phyloP scores from a whole-genome alignment of 2,888 invertebrate genomes.

The Priocnemis perturbator region DNA sequence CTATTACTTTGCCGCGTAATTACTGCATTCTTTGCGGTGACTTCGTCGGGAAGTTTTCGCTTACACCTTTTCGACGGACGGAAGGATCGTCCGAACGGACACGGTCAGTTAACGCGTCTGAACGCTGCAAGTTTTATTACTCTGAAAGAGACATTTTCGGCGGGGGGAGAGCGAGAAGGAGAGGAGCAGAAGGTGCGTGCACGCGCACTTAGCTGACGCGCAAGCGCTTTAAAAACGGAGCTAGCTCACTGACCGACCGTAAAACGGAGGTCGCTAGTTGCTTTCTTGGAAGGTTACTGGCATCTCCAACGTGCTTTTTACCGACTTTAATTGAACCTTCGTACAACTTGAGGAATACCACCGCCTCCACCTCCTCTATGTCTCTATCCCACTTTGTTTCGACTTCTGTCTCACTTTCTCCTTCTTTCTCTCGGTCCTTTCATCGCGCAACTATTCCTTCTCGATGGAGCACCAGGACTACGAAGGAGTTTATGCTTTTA shows the following conservation, averaged over 20 bases:
- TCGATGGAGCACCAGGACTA: slow-evolving; percentile 53
- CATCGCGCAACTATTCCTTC: slow-evolving; percentile 39
- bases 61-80: too few relatives aligned
- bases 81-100: too few relatives aligned
- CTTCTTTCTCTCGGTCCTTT: slow-evolving; percentile 21
- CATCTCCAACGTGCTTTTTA: slow-evolving; percentile 55
- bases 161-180: slow-evolving; percentile 3
- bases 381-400: slow-evolving; percentile 17
- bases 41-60: too few relatives aligned
- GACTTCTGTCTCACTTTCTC: slow-evolving; percentile 19
- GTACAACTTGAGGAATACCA: slow-evolving; percentile 61
- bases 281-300: slow-evolving; percentile 59
- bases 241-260: slow-evolving; percentile 35
- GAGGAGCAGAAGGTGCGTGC: not conserved
- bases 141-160: slow-evolving; percentile 21
- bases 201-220: slow-evolving; percentile 15
- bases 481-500: slow-evolving; percentile 67
- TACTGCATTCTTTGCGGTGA: too few relatives aligned
- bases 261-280: slow-evolving; percentile 56
- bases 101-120: too few relatives aligned
- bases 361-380: slow-evolving; percentile 28
- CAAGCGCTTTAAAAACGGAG: slow-evolving; percentile 29
- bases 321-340: slow-evolving; percentile 66
- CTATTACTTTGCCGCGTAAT: too few relatives aligned
- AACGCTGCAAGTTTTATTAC: too few relatives aligned